Conservation (phyloP, 64 coral and sea anemone genomes). For the Anthopleura sola region DNA sequence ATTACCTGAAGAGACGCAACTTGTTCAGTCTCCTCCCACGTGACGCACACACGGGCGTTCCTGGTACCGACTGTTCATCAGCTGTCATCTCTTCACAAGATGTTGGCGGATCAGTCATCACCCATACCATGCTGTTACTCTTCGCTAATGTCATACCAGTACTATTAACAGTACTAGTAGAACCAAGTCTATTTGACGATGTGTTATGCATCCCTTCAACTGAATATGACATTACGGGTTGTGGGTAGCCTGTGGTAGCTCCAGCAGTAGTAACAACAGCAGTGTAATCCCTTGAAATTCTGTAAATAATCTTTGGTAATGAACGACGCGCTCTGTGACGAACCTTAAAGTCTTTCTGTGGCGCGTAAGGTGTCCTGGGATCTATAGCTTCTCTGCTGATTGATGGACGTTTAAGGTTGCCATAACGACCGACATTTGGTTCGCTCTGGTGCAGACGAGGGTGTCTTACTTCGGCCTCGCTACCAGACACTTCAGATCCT, state of each 20-base stretch:
- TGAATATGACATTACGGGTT: neutral
- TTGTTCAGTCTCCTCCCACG: slow-evolving; percentile 11
- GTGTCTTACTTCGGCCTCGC: slow-evolving; percentile 31
- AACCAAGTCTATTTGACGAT: slow-evolving; percentile 25
- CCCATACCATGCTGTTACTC: slow-evolving; percentile 73
- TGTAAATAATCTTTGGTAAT: slow-evolving; percentile 68
- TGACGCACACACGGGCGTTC: slow-evolving; percentile 21
- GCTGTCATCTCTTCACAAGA: slow-evolving; percentile 68
- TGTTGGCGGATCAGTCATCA: slow-evolving; percentile 61
- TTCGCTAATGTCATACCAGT: neutral
- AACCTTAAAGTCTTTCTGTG: slow-evolving; percentile 72
- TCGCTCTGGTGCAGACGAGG: slow-evolving; percentile 29
- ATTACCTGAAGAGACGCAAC: slow-evolving; percentile 17
- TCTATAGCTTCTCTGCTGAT: slow-evolving; percentile 44
- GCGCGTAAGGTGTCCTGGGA: slow-evolving; percentile 70
- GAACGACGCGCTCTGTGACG: slow-evolving; percentile 56
- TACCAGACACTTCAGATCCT: slow-evolving; percentile 71
- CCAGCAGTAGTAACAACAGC: slow-evolving; percentile 15
- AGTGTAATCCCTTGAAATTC: slow-evolving; percentile 67
- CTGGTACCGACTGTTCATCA: slow-evolving; percentile 72
- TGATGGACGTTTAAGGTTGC: slow-evolving; percentile 34
- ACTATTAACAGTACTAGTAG: slow-evolving; percentile 29
- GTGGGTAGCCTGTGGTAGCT: slow-evolving; percentile 51
- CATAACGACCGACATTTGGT: slow-evolving; percentile 21
- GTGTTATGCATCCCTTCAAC: slow-evolving; percentile 20